These are phyloP conservation scores for Centropyge bicolor DNA, from an alignment of 2,797 vertebrate genomes.

Conservation along the genomic window DNA sequence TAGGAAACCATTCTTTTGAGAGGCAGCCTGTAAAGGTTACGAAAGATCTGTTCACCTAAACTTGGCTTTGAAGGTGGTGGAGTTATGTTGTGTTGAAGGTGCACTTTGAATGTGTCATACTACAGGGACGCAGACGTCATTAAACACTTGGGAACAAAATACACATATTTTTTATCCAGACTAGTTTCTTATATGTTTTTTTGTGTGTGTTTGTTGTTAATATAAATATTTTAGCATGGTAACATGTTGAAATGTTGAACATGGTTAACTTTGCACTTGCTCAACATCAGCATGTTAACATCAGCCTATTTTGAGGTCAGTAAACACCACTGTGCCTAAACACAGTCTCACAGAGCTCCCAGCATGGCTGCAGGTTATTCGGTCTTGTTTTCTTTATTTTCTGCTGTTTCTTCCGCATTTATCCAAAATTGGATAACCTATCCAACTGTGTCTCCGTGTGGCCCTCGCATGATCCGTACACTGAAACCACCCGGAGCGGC, in stretches of 20 bases:
- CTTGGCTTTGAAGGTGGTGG: background rate
- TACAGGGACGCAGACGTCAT: background rate
- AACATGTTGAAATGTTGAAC: background rate
- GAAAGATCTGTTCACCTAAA: slow-evolving; percentile 4
- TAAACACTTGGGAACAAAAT: background rate
- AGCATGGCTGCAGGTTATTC: too few species aligned
- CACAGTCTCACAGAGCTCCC: background rate
- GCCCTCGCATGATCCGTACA: background rate
- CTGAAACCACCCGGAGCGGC: background rate
- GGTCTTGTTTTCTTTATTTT: background rate
- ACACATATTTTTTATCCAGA: background rate
- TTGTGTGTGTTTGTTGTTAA: background rate
- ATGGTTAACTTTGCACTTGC: background rate
- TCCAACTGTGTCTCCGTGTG: background rate
- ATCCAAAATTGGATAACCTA: background rate
- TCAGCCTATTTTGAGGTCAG: background rate
- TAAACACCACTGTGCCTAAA: too few species aligned
- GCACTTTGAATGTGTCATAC: background rate
- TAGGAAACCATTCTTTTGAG: slow-evolving; percentile 14
- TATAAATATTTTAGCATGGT: background rate
- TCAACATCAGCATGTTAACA: background rate
- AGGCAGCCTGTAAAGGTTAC: background rate
- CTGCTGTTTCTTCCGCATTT: background rate
- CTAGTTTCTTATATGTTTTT: background rate
- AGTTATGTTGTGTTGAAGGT: slow-evolving; percentile 3